These are phyloP conservation scores for Aleiodes alternator DNA, from an alignment of 2,888 invertebrate species.

Conservation along the genomic window DNA sequence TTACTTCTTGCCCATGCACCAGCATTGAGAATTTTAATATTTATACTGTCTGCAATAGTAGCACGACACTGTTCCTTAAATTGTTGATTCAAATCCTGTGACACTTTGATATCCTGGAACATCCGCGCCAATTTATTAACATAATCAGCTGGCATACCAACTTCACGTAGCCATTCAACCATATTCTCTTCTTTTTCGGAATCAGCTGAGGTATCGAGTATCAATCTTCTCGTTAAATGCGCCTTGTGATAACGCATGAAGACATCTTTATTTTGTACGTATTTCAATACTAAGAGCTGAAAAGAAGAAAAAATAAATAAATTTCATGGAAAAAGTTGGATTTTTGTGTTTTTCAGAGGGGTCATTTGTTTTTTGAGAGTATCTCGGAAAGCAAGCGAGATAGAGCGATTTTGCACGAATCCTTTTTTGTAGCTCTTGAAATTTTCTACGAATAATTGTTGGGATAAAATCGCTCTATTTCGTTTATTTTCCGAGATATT, in stretches of 20 bases:
- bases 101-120: constrained; percentile 98
- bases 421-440: no score
- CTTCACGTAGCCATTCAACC: constrained; percentile 98
- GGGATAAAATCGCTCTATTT: no score
- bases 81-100: constrained; percentile 96
- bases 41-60: constrained; percentile 92
- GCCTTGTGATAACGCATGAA: constrained; percentile 99
- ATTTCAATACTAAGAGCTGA: constrained; percentile 94
- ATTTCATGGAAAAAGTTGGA: no score
- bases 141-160: constrained; percentile 99
- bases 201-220: constrained; percentile 98
- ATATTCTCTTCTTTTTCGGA: constrained; percentile 99
- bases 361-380: no score
- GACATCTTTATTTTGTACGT: constrained; percentile 99
- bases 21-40: constrained; percentile 98
- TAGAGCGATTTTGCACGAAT: no score
- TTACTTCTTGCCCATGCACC: constrained; percentile 98
- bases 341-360: no score
- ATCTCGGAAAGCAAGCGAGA: no score
- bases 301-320: constrained; percentile 52
- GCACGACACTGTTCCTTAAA: constrained; percentile 87
- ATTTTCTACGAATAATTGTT: no score
- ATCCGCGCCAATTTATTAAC: constrained; percentile 98
- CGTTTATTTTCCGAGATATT: background rate
- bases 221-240: constrained; percentile 95